Conservation (phyloP, 2,888 invertebrate species). For the Cephonodes hylas region DNA sequence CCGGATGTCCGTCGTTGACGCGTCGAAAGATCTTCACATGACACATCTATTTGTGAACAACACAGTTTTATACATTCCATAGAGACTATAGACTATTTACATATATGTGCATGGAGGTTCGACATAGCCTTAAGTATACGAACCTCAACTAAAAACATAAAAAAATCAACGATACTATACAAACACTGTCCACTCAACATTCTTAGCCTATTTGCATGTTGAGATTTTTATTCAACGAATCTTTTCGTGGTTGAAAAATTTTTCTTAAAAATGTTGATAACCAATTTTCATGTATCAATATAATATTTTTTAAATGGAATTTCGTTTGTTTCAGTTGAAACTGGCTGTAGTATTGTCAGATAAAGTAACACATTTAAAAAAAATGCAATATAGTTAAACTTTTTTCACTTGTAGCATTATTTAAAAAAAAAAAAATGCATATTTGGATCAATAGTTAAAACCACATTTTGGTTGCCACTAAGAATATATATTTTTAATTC, state of each 20-base stretch:
- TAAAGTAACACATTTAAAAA: no score
- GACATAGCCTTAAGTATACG: conserved; percentile 49
- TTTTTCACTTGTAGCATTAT: no score
- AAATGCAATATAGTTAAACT: no score
- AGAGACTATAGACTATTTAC: conserved; percentile 45
- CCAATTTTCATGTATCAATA: no score
- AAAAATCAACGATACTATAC: conserved; percentile 31
- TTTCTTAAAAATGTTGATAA: no score
- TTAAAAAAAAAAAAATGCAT: no score
- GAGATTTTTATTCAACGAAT: conserved; percentile 48
- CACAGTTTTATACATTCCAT: conserved; percentile 27
- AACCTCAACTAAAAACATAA: conserved; percentile 41
- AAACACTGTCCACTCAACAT: conserved; percentile 77
- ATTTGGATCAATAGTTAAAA: no score
- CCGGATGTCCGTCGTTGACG: background rate
- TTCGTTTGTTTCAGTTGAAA: no score
- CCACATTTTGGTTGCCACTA: background rate
- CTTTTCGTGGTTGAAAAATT: conserved; percentile 26
- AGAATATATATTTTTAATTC: background rate
- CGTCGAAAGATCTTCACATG: background rate
- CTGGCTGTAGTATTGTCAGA: no score
- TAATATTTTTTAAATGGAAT: no score
- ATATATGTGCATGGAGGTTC: conserved; percentile 51
- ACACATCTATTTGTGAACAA: background rate
- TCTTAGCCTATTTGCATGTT: conserved; percentile 56